A percentile compares a stretch with the other conserved stretches of the same genome.
Evolutionary conservation across 2,113 vertebrate genomes (phyloP).

Genomic region (Poicephalus gulielmi): DNA sequence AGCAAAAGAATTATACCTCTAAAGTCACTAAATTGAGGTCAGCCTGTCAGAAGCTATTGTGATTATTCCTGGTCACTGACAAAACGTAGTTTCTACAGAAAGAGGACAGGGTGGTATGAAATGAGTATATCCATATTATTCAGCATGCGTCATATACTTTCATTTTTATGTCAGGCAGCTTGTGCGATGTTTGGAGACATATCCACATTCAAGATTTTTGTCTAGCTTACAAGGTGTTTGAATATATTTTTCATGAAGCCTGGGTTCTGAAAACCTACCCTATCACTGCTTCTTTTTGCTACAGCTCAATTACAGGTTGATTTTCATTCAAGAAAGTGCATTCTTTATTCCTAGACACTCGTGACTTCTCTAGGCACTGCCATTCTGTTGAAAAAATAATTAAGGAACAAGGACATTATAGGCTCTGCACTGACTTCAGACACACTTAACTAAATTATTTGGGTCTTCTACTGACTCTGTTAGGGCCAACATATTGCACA

Average conservation of each 20-base stretch:
- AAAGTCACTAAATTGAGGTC: background rate
- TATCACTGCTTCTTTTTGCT: background rate
- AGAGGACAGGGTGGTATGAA: rapidly evolving
- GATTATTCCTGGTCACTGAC: background rate
- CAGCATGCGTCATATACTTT: background rate
- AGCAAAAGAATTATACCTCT: background rate
- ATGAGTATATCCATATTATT: background rate
- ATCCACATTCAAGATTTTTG: background rate
- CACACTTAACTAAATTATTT: background rate
- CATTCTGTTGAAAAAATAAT: background rate
- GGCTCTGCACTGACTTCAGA: background rate
- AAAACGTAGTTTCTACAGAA: background rate
- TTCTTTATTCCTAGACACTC: background rate
- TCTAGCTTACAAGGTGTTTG: background rate
- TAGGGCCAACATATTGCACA: background rate
- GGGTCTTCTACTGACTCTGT: background rate
- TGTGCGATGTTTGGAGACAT: background rate
- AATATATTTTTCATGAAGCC: background rate
- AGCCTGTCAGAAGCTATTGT: background rate
- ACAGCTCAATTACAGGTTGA: background rate
- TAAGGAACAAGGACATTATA: background rate
- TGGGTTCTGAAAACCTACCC: background rate
- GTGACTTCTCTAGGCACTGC: background rate
- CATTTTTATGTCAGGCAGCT: background rate
- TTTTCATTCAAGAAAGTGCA: background rate